Percentiles rank a stretch among this genome's conserved stretches.
These are phyloP conservation scores for Siderastrea siderea DNA, from an alignment of 92 coral and sea anemone genomes.

Conservation along the genomic window DNA sequence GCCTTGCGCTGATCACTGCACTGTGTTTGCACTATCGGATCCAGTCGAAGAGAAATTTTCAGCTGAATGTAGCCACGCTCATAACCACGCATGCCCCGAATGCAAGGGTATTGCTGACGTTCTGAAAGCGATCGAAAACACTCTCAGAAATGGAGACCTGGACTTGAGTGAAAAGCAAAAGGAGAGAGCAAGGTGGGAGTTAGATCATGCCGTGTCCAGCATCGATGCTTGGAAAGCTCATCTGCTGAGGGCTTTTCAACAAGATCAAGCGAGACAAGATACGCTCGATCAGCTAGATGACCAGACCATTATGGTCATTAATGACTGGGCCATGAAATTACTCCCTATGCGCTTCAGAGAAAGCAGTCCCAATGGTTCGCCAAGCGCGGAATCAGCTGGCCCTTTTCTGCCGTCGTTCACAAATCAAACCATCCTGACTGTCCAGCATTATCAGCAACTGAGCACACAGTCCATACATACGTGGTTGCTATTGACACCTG, in stretches of 20 bases:
- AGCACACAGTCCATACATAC: constrained; percentile 47
- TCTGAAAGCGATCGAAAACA: constrained; percentile 21
- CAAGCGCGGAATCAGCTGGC: constrained; percentile 61
- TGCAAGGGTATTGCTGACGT: constrained; percentile 45
- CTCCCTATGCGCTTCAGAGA: constrained; percentile 60
- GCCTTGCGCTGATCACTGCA: constrained; percentile 30
- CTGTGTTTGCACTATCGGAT: background rate
- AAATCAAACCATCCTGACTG: constrained; percentile 59
- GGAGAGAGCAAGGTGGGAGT: constrained; percentile 64
- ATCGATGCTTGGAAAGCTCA: constrained; percentile 65
- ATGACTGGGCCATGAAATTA: constrained; percentile 69
- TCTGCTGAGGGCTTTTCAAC: constrained; percentile 51
- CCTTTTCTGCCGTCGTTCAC: constrained; percentile 61
- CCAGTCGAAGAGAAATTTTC: background rate
- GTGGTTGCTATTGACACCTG: constrained; percentile 20
- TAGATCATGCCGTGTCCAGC: constrained; percentile 34
- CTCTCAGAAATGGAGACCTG: constrained; percentile 16
- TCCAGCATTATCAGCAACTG: background rate
- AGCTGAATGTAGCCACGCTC: constrained; percentile 35
- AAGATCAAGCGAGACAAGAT: constrained; percentile 63
- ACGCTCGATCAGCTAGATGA: constrained; percentile 18
- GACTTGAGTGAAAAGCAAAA: constrained; percentile 33
- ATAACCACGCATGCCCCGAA: constrained; percentile 24
- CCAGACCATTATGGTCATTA: constrained; percentile 42
- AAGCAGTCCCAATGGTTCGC: constrained; percentile 66